Evolutionary conservation across 1,140 invertebrate genomes (phyloP).

Genomic region (Centruroides vittatus): DNA sequence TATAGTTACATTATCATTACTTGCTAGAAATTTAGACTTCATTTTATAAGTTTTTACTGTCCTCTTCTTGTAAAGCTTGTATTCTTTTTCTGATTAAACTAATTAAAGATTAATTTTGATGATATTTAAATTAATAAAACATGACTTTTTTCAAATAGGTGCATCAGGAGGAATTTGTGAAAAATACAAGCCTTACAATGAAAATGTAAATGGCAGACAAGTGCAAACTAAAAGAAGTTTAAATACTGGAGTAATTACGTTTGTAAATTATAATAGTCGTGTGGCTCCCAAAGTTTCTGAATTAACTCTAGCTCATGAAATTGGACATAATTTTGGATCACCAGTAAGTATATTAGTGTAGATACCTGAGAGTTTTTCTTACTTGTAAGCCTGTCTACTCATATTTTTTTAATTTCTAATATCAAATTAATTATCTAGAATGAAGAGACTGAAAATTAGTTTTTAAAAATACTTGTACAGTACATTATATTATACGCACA

Average conservation of each 20-base stretch:
- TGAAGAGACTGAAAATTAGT: too few relatives aligned
- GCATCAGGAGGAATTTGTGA: constrained; percentile 98
- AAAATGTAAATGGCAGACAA: constrained; percentile 82
- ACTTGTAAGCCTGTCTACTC: too few relatives aligned
- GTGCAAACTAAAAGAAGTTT: constrained; percentile 84
- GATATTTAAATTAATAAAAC: constrained; percentile 1
- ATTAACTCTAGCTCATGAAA: constrained; percentile 94
- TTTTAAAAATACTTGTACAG: too few relatives aligned
- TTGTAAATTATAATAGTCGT: constrained; percentile 95
- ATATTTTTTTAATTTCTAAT: too few relatives aligned
- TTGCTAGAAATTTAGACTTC: too few relatives aligned
- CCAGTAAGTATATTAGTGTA: constrained; percentile 46
- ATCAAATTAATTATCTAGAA: too few relatives aligned
- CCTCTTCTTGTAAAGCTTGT: too few relatives aligned
- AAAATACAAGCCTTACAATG: constrained; percentile 92
- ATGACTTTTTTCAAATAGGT: constrained; percentile 36
- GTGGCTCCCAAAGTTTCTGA: constrained; percentile 95
- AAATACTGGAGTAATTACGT: constrained; percentile 98
- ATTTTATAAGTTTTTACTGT: too few relatives aligned
- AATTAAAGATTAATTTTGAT: constrained; percentile 4
- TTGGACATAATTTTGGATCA: constrained; percentile 98
- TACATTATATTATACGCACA: too few relatives aligned
- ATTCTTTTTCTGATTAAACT: neutral
- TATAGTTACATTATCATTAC: too few relatives aligned
- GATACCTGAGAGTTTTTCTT: neutral